Base-by-base conservation (phyloP, 1,140 invertebrate species). In the Chrysomallon squamiferum region DNA sequence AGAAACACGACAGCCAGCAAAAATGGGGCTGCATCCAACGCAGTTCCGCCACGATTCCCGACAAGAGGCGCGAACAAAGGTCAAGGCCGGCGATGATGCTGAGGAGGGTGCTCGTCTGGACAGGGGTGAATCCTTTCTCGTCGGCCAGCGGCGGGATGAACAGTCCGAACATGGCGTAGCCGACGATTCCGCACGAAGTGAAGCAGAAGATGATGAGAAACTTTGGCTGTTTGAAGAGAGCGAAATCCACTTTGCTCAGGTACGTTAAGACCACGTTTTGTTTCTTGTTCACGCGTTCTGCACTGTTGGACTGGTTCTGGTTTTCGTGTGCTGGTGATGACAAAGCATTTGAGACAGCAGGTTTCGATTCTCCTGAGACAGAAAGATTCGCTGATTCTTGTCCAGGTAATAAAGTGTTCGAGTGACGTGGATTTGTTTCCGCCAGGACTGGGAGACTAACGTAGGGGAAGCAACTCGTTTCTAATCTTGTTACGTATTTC, bases 41-140 rank as follows among this genome's bases (percentile, higher is more conserved):
- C 15, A 62, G 9, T 18, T 62, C 27, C 11, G 45, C 29, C 18
- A 62, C n/a, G 41, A 62, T 27, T 62, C 60, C 60, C 25, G 60
- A 27, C 1, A 62, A 22, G 1, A 62, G 41, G 7, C 60, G 60
- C 47, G 15, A 25, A 13, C 43, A 13, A 3, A 62, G n/a, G 33
- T 62, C 60, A 15, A 62, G 29, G 30, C 38, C 60, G 0, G 38
- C 60, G 20, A 20, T 33, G 6, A 52, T 30, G 15, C 15, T 62
- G 18, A 62, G 20, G 2, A 62, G 60, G 6, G 29, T 7, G 9
- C 38, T 22, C 25, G 45, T 25, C 27, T 62, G 27, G 20, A 22
- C 11, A 11, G 25, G 38, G 0, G 27, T 32, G 2, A 62, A 29
- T 15, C 60, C 60, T 1, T 30, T 62, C 33, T 62, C 60, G 22